phyloP scores from a whole-genome alignment of 2,113 vertebrate genomes.

The Pelvicachromis taeniatus region DNA sequence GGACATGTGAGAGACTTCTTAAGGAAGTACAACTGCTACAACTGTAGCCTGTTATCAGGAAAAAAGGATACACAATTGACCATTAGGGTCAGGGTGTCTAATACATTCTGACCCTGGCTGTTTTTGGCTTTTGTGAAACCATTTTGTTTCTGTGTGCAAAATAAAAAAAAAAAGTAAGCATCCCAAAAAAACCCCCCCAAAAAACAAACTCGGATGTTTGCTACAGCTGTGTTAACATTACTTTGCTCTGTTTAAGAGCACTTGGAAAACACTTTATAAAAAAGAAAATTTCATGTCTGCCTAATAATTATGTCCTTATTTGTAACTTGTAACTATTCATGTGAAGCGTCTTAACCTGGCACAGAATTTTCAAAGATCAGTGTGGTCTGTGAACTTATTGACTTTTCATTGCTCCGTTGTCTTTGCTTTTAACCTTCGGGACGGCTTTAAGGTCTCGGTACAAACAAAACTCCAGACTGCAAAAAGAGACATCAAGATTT shows the following conservation, averaged over 20 bases:
- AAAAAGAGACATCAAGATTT: constrained; percentile 38
- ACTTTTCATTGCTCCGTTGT: background rate
- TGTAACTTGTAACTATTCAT: background rate
- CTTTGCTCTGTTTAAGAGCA: no score
- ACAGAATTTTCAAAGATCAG: background rate
- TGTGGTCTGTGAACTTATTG: background rate
- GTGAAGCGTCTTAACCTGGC: background rate
- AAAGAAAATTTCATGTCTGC: background rate
- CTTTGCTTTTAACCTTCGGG: background rate
- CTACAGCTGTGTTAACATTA: no score
- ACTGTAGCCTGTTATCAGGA: background rate
- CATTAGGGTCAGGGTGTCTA: background rate
- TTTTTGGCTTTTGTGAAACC: background rate
- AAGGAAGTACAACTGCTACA: background rate
- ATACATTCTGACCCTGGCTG: background rate
- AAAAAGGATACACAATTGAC: background rate
- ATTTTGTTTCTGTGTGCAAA: background rate
- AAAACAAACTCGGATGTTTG: background rate
- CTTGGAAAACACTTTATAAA: background rate
- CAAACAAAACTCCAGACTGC: background rate
- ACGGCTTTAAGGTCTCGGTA: background rate
- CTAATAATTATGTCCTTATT: background rate
- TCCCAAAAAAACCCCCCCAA: background rate
- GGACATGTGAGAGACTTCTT: background rate
- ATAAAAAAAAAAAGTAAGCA: background rate